Evolutionary conservation across 1,140 invertebrate genomes (phyloP).

Genomic region (Cardiocondyla obscurior): DNA sequence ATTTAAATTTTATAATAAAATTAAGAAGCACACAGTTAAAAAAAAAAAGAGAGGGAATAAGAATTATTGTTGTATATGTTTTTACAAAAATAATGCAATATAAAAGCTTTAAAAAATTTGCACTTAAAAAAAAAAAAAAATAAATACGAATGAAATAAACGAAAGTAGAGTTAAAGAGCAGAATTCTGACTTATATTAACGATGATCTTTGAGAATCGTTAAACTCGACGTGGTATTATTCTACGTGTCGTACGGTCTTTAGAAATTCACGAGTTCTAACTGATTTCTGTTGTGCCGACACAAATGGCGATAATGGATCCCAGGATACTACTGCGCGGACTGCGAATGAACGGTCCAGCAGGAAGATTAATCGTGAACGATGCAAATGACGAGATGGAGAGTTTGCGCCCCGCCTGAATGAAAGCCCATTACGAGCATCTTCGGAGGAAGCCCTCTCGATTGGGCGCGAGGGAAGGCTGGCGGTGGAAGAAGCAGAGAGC

Average conservation of each 20-base stretch:
- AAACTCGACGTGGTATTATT: neutral
- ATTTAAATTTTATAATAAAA: neutral
- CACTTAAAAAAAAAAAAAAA: no score
- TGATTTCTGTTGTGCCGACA: constrained; percentile 34
- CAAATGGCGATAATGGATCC: constrained; percentile 45
- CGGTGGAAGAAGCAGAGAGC: constrained; percentile 7
- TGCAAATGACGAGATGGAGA: constrained; percentile 66
- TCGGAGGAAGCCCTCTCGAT: constrained; percentile 50
- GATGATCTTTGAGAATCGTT: neutral
- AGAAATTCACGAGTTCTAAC: constrained; percentile 18
- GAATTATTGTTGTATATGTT: neutral
- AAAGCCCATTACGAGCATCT: constrained; percentile 65
- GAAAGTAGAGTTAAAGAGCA: neutral
- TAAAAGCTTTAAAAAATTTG: no score
- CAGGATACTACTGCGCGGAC: neutral
- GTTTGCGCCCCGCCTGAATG: constrained; percentile 45
- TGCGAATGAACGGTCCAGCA: constrained; percentile 20
- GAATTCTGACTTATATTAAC: neutral
- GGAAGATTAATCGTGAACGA: constrained; percentile 70
- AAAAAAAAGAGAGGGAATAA: neutral
- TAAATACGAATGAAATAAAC: neutral
- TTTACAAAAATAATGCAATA: neutral
- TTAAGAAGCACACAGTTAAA: neutral
- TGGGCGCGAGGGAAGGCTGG: constrained; percentile 26
- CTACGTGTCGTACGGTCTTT: neutral